These are phyloP conservation scores for Galaxea fascicularis DNA, from an alignment of 92 coral and sea anemone species.

Conservation along the genomic window DNA sequence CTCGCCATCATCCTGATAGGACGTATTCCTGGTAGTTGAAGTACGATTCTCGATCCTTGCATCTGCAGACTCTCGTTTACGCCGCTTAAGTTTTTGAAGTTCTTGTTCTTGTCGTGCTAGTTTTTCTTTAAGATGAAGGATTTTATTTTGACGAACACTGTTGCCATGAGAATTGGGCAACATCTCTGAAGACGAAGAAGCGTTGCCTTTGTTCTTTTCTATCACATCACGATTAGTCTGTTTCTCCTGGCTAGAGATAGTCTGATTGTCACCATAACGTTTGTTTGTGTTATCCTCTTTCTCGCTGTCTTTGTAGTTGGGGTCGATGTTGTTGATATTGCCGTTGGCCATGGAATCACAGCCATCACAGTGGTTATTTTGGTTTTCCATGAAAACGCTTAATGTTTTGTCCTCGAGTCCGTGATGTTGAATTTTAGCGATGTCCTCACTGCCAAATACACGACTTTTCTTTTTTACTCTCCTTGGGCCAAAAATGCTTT, in stretches of 20 bases:
- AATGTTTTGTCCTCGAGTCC: not conserved
- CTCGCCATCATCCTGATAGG: no score
- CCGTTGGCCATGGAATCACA: not conserved
- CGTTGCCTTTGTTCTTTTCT: not conserved
- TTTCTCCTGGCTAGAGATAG: not conserved
- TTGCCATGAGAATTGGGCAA: not conserved
- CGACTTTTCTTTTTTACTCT: not conserved
- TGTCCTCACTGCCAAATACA: no score
- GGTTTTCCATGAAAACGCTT: not conserved
- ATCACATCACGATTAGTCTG: not conserved
- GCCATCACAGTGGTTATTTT: not conserved
- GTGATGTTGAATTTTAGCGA: not conserved
- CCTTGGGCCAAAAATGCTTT: not conserved
- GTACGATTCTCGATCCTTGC: no score
- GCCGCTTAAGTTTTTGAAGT: conserved; percentile 14
- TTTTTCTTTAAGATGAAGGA: conserved; percentile 16
- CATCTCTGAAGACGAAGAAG: not conserved
- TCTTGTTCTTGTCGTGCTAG: conserved; percentile 27
- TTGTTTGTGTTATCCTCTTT: not conserved
- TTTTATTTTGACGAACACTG: not conserved
- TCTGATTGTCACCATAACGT: not conserved
- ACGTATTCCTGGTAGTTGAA: no score
- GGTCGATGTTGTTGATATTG: not conserved
- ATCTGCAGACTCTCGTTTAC: not conserved
- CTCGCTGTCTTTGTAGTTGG: not conserved